Conservation (phyloP, 92 coral and sea anemone species). For the Virgularia gustaviana region DNA sequence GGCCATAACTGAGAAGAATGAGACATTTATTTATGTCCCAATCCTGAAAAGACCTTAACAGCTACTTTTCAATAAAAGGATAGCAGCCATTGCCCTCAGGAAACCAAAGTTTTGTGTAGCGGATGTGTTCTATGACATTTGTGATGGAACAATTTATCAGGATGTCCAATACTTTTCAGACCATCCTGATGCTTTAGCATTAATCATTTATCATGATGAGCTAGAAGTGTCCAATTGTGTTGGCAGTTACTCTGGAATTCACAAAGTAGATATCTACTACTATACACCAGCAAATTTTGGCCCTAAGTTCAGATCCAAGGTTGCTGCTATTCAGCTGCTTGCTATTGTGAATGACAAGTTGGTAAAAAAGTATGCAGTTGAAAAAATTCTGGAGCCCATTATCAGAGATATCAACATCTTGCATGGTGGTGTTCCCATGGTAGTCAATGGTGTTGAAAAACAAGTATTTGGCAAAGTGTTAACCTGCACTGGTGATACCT, state of each 20-base stretch:
- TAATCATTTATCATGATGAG: constrained; percentile 3
- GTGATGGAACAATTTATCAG: no score
- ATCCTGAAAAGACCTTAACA: no score
- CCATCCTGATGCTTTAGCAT: not conserved
- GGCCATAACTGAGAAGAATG: no score
- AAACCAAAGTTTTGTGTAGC: no score
- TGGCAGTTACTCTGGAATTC: not conserved
- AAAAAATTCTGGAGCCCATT: not conserved
- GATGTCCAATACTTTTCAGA: no score
- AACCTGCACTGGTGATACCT: no score
- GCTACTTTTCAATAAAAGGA: no score
- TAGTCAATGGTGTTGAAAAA: not conserved
- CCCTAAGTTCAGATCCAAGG: not conserved
- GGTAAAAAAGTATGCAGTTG: not conserved
- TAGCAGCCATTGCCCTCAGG: no score
- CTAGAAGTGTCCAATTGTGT: not conserved
- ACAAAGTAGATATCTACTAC: not conserved
- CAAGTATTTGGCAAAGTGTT: not conserved
- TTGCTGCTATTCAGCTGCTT: not conserved
- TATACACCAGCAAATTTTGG: not conserved
- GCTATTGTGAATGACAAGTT: not conserved
- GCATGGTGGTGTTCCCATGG: no score
- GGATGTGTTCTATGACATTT: no score
- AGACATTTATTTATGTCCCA: no score
- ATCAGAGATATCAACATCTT: not conserved